Evolutionary conservation across 1,140 invertebrate species (phyloP).

Genomic region (Eufriesea mexicana): DNA sequence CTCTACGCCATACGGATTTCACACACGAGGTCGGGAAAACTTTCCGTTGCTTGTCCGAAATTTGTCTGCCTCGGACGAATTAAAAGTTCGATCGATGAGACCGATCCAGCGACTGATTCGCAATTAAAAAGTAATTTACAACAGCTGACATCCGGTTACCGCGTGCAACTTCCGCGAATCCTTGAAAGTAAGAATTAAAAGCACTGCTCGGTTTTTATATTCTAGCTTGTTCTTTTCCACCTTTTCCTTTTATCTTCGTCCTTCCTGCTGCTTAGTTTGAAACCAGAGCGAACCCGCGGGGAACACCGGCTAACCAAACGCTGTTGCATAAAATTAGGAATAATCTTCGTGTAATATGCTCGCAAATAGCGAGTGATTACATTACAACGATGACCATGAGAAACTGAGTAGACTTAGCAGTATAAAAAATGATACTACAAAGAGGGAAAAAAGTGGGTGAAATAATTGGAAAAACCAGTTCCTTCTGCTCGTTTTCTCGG

Average conservation of each 20-base stretch:
- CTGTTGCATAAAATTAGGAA: not conserved
- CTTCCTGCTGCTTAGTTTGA: not conserved
- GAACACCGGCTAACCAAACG: not conserved
- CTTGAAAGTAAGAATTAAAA: not conserved
- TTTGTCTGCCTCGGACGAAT: not conserved
- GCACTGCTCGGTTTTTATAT: not conserved
- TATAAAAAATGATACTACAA: not conserved
- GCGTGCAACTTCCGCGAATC: not conserved
- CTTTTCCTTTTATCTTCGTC: not conserved
- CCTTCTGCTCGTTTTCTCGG: too few relatives aligned
- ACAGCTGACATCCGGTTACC: not conserved
- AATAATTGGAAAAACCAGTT: not conserved
- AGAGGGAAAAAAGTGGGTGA: not conserved
- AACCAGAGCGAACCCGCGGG: not conserved
- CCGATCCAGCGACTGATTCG: constrained; percentile 1
- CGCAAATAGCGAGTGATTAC: constrained; percentile 12
- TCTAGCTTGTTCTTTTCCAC: not conserved
- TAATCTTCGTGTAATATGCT: not conserved
- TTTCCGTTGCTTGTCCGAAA: not conserved
- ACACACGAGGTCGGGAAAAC: not conserved
- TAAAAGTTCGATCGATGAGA: not conserved
- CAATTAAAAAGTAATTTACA: constrained; percentile 22
- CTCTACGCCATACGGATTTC: too few relatives aligned
- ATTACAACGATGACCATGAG: not conserved
- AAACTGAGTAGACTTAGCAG: not conserved